These are phyloP conservation scores for Ranitomeya imitator DNA, from an alignment of 2,113 vertebrate genomes.

Conservation along the genomic window DNA sequence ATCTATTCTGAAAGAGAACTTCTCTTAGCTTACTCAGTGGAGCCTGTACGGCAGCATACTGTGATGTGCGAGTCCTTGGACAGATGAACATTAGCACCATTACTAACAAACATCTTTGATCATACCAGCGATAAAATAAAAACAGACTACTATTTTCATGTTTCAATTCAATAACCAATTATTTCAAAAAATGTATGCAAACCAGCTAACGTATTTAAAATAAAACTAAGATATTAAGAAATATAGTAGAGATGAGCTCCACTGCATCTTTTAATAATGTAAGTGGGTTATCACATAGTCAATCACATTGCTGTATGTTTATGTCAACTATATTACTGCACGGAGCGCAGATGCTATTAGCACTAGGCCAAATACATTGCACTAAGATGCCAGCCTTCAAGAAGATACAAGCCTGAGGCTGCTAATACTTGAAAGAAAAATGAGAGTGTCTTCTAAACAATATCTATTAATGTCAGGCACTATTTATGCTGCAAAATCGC, in stretches of 20 bases:
- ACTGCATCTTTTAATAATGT: slow-evolving; percentile 24
- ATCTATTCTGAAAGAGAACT: no score
- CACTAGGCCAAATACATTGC: slow-evolving; percentile 15
- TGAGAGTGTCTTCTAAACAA: slow-evolving; percentile 32
- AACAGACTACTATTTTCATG: no score
- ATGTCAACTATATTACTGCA: slow-evolving; percentile 26
- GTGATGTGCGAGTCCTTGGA: no score
- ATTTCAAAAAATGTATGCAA: background rate
- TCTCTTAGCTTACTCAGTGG: no score
- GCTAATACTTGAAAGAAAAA: slow-evolving; percentile 37
- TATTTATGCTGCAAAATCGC: slow-evolving; percentile 6
- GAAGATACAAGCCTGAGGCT: slow-evolving; percentile 32
- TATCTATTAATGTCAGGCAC: slow-evolving; percentile 34
- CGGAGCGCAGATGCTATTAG: slow-evolving; percentile 28
- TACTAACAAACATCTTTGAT: background rate
- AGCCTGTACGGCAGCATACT: no score
- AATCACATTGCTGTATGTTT: slow-evolving; percentile 22
- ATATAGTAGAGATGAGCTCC: background rate
- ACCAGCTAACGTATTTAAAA: background rate
- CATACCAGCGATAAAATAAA: background rate
- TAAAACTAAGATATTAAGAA: background rate
- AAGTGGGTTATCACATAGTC: slow-evolving; percentile 1
- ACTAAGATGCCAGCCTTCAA: slow-evolving; percentile 37
- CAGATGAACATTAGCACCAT: background rate
- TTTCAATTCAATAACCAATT: background rate